Evolutionary conservation across 2,888 invertebrate species (phyloP).

Genomic region (Germaria angustata): DNA sequence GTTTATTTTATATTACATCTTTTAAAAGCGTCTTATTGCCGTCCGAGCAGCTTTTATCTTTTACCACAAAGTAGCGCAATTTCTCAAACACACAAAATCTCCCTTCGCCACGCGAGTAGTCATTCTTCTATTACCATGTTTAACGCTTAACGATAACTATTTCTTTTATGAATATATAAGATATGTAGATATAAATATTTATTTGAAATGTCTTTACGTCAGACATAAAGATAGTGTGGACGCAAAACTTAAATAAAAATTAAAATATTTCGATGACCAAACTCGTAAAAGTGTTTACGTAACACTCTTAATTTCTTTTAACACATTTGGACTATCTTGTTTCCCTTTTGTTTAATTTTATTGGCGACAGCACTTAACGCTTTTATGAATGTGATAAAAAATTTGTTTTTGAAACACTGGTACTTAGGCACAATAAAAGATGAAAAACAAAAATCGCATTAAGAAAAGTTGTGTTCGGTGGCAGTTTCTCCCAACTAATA

Average conservation of each 20-base stretch:
- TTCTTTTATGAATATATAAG: background rate
- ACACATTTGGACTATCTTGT: slow-evolving; percentile 2
- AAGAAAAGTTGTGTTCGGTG: no score
- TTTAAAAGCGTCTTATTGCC: background rate
- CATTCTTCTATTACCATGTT: background rate
- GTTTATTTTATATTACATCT: no score
- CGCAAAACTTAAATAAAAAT: background rate
- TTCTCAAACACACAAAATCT: background rate
- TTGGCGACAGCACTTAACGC: slow-evolving; percentile 3
- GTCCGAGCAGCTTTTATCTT: background rate
- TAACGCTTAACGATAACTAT: slow-evolving; percentile 7
- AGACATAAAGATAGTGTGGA: background rate
- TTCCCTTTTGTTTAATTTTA: background rate
- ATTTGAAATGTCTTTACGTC: slow-evolving; percentile 6
- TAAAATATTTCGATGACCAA: slow-evolving; percentile 40
- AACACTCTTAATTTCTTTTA: slow-evolving; percentile 39
- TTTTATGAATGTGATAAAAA: slow-evolving; percentile 31
- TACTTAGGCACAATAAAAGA: background rate
- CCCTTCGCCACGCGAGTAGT: background rate
- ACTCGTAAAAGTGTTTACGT: slow-evolving; percentile 35
- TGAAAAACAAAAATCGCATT: no score
- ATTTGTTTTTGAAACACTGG: background rate
- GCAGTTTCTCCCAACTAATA: no score
- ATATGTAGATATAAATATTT: slow-evolving; percentile 4
- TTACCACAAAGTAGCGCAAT: background rate